Evolutionary conservation across 1,140 invertebrate species (phyloP), one percentile per base, ranked within the genome.

Genomic region (Berghia stephanieae): DNA sequence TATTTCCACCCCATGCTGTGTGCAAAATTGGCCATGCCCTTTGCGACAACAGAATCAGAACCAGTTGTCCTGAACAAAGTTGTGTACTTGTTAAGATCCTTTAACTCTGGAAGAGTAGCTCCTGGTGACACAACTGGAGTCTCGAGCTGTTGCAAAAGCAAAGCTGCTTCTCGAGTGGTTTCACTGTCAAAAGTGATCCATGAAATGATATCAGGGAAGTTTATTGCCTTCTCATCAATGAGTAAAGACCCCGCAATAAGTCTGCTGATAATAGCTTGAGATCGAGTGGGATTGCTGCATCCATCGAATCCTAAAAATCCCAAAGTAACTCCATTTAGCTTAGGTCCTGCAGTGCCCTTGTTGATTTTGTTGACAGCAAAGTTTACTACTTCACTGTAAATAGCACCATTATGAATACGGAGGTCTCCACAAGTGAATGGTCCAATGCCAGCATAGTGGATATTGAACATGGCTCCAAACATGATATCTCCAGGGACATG

Each of bases 11-110:
- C 83, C 34, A 86, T 57, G 24, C 75, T 18, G 43, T 82, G 76
- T 0, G 82, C 75, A 10, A 87, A 77, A 21, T 83, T 67, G 3
- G 85, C 91, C 85, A 95, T 93, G 40, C 94, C 93, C 82, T 92
- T 91, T 0, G 94, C 94, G 88, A 95, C 94, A 87, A 93, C 92
- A 81, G 92, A 92, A 89, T 95, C 94, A 0, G 93, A 93, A 21
- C 94, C 94, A 42, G 95, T 94, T 0, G 95, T 94, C 8, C 95
- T 91, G 81, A 95, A 90, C 89, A 95, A 95, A 77, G 93, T 94
- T 69, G 92, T 92, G 88, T 93, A 95, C 77, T 76, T 73, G 73
- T 91, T 92, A 86, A 94, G 94, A 87, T 94, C 92, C 74, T 93
- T 93, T 43, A 95, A 89, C 86, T 94, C 93, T 57, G 91, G 91